phyloP scores from a whole-genome alignment of 2,888 invertebrate species.

The Hirtodrosophila trivittata region DNA sequence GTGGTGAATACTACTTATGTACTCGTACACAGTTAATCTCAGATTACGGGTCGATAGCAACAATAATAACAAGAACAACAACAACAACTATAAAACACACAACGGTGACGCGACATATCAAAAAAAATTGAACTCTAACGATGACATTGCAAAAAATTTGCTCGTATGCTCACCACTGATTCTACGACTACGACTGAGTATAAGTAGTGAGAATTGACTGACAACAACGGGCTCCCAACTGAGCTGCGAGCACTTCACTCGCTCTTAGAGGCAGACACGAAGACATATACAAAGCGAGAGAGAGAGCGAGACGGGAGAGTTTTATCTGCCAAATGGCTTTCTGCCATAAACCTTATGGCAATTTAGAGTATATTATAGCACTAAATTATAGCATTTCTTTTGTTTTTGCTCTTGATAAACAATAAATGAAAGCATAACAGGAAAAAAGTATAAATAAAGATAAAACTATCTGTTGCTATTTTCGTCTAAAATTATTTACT shows the following conservation, averaged over 20 bases:
- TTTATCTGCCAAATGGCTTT: conserved; percentile 14
- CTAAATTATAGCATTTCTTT: conserved; percentile 15
- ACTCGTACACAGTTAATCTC: conserved; percentile 54
- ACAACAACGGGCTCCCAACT: conserved; percentile 22
- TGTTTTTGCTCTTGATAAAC: conserved; percentile 6
- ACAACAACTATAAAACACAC: too few relatives aligned
- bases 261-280: neutral
- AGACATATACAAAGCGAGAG: too few relatives aligned
- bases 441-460: neutral
- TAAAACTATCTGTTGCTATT: conserved; percentile 3
- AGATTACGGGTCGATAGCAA: conserved; percentile 51
- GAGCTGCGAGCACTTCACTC: conserved; percentile 2
- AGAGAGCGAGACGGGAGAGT: conserved; percentile 6
- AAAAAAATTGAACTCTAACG: conserved; percentile 67
- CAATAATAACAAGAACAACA: conserved; percentile 37
- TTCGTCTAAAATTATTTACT: neutral
- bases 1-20: neutral
- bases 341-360: conserved; percentile 28
- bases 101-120: conserved; percentile 62
- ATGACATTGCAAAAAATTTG: conserved; percentile 61
- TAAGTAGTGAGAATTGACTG: conserved; percentile 9
- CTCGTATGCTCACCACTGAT: conserved; percentile 37
- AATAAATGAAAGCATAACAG: conserved; percentile 20
- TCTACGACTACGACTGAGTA: conserved; percentile 21
- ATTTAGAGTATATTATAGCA: conserved; percentile 34